phyloP scores from a whole-genome alignment of 2,113 vertebrate species.

The Passer domesticus region DNA sequence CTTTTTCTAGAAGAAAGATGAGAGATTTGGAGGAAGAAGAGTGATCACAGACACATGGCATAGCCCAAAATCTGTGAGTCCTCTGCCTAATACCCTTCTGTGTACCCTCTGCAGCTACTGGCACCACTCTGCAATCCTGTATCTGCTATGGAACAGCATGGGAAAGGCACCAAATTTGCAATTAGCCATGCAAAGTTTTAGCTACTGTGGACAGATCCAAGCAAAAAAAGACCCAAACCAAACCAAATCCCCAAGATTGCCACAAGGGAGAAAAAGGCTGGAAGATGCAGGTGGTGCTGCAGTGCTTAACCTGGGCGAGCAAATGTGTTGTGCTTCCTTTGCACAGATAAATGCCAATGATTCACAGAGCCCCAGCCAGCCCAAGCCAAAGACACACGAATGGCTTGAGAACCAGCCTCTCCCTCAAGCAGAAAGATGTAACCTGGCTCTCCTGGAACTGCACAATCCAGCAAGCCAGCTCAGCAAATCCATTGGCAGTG shows the following conservation, averaged over 20 bases:
- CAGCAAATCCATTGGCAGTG: not conserved
- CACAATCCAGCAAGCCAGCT: not conserved
- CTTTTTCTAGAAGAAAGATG: not conserved
- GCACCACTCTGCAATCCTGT: not conserved
- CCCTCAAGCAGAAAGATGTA: not conserved
- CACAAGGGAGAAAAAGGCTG: not conserved
- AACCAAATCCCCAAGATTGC: not conserved
- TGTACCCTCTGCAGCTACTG: not conserved
- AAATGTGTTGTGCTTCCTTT: accelerated
- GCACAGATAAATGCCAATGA: not conserved
- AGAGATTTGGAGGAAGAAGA: not conserved
- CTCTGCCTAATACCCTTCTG: not conserved
- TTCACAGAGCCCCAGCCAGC: not conserved
- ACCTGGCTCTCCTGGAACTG: not conserved
- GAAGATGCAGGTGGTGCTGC: not conserved
- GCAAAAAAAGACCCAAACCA: not conserved
- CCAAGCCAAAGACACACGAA: not conserved
- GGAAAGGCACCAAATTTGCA: not conserved
- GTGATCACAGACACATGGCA: accelerated
- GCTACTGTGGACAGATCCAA: not conserved
- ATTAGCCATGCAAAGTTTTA: not conserved
- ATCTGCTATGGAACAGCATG: not conserved
- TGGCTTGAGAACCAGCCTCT: not conserved
- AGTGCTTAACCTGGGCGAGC: not conserved
- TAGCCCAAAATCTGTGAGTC: not conserved